Base-by-base conservation (phyloP, 2,797 vertebrate species). In the Pseudopleuronectes americanus region DNA sequence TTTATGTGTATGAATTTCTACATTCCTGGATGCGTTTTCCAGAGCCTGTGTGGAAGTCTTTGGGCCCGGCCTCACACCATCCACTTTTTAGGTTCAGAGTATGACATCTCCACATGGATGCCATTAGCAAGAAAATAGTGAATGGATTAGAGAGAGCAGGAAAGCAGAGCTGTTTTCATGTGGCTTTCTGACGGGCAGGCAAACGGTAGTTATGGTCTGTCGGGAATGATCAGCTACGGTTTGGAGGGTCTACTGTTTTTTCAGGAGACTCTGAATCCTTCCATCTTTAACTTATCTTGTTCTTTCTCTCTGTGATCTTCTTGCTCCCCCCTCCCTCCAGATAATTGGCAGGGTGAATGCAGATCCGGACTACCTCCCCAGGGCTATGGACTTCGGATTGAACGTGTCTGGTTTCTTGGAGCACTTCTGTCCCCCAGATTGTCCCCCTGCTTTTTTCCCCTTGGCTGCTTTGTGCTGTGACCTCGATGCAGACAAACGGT, bases 321-420 rank as follows among this genome's bases (percentile, higher is more conserved):
- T 57, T 51, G 17, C 22, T 49, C 28, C 28, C 28, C 31, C 70
- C 41, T 65, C 31, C 70, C 41, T 65, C 12, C 88, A 99, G 97
- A 97, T 99, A 81, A 99, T 99, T 0, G 98, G 98, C 56, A 93
- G 96, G 69, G 98, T 99, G 80, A 98, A 96, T 0, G 98, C 98
- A 0, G 98, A 99, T 87, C 98, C 98, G 0, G 98, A 99, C 91
- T 99, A 97, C 91, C 94, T 99, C 81, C 97, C 97, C 64, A 94
- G 97, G 49, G 96, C 96, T 6, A 93, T 91, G 14, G 97, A 99
- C 90, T 99, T 99, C 0, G 97, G 98, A 61, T 94, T 98, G 87
- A 98, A 98, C 0, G 93, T 99, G 56, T 92, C 94, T 33, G 97
- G 96, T 38, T 99, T 99, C 91, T 87, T 99, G 92, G 97, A 99